Conservation (phyloP, 1,140 invertebrate species). For the Dendrolimus punctatus region DNA sequence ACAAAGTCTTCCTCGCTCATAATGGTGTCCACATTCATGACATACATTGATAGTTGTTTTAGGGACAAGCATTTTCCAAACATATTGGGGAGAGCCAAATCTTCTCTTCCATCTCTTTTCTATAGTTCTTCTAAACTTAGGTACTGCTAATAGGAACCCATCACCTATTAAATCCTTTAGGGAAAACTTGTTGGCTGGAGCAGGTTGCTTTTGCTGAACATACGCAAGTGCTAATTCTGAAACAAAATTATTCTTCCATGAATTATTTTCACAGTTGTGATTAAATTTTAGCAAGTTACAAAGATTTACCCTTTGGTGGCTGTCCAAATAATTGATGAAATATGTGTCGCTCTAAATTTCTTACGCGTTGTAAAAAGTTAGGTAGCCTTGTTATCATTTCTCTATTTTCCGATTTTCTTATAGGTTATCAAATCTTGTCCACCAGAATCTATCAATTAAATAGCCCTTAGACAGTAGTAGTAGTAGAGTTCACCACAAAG, state of each 20-base stretch:
- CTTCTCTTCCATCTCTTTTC: slow-evolving; percentile 82
- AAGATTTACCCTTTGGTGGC: slow-evolving; percentile 40
- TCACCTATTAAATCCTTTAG: slow-evolving; percentile 78
- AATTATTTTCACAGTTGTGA: slow-evolving; percentile 1
- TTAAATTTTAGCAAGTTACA: too few species aligned
- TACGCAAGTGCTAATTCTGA: slow-evolving; percentile 48
- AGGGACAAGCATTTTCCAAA: slow-evolving; percentile 78
- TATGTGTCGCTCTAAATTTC: slow-evolving; percentile 38
- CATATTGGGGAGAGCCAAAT: slow-evolving; percentile 77
- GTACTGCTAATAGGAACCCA: slow-evolving; percentile 87
- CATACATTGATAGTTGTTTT: slow-evolving; percentile 85
- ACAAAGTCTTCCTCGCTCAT: slow-evolving; percentile 84
- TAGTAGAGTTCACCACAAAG: too few species aligned
- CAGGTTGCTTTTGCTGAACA: slow-evolving; percentile 26
- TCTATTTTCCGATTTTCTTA: slow-evolving; percentile 5
- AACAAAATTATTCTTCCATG: slow-evolving; percentile 12
- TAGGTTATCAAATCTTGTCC: neutral
- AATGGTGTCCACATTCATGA: slow-evolving; percentile 84
- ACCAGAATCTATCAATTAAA: too few species aligned
- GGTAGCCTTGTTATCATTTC: slow-evolving; percentile 36
- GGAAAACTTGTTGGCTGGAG: slow-evolving; percentile 40
- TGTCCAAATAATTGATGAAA: slow-evolving; percentile 38
- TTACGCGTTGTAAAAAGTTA: slow-evolving; percentile 29
- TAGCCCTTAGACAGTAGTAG: too few species aligned
- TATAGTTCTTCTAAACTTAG: slow-evolving; percentile 81